phyloP scores from a whole-genome alignment of 1,140 invertebrate species.

The Acyrthosiphon pisum region DNA sequence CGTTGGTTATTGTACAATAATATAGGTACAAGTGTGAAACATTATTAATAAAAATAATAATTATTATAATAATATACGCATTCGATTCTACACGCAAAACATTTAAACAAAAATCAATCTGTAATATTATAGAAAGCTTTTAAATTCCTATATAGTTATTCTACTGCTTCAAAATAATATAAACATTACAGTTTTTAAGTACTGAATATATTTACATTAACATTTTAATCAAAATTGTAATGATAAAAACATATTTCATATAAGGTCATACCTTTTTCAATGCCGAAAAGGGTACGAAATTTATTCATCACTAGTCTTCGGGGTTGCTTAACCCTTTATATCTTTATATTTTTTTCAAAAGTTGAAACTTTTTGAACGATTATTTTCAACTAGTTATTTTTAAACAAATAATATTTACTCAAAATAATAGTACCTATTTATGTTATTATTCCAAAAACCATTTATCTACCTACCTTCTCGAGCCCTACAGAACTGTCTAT shows the following conservation, averaged over 20 bases:
- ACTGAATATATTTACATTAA: background rate
- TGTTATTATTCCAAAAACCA: background rate
- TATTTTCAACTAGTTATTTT: constrained; percentile 4
- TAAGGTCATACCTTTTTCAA: background rate
- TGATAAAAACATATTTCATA: constrained; percentile 19
- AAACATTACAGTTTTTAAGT: background rate
- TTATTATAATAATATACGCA: background rate
- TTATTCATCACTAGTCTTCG: constrained; percentile 6
- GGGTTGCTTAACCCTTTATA: constrained; percentile 19
- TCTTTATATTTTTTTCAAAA: background rate
- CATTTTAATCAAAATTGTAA: background rate
- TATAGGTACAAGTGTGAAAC: too few relatives aligned
- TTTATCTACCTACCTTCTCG: background rate
- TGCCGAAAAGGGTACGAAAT: background rate
- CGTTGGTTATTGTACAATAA: too few relatives aligned
- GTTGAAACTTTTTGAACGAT: background rate
- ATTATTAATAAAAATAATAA: background rate
- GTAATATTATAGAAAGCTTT: background rate
- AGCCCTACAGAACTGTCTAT: background rate
- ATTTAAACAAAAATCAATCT: too few relatives aligned
- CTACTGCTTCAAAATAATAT: background rate
- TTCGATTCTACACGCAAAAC: background rate
- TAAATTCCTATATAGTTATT: background rate
- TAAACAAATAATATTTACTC: constrained; percentile 3
- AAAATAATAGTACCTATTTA: background rate